Base-by-base conservation (phyloP, 2,113 vertebrate species). In the Platanista minor region DNA sequence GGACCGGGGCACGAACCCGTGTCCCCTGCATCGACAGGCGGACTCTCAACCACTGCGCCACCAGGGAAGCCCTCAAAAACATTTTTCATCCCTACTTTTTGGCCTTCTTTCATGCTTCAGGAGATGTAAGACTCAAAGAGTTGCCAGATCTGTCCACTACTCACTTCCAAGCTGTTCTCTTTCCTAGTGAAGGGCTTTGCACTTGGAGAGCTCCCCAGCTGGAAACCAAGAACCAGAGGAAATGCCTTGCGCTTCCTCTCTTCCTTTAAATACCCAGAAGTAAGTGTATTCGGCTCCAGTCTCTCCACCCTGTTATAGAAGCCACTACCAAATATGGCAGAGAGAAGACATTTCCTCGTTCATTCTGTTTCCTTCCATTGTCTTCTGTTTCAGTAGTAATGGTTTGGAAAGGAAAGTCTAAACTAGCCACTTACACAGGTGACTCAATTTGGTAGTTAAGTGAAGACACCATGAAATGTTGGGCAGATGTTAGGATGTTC, bases 381-480 rank as follows among this genome's bases (percentile, higher is more conserved):
- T 88, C 46, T 90, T 90, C 78, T 95, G 11, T 78, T 85, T 72
- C 39, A 5, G n/a, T 87, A 66, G 36, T 82, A 74, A 95, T 93
- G 87, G 83, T 74, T 72, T 80, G n/a, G 67, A 54, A 88, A 95
- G 64, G 36, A 87, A 72, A 82, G 23, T 33, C 18, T 57, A 71
- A 84, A 80, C 23, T 46, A 85, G n/a, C 49, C n/a, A 86, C 20
- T 72, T 52, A 74, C 8, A 46, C 54, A 52, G n/a, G 80, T 78
- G 72, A 83, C 72, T 95, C n/a, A 62, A 31, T 82, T 87, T 94
- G 77, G 49, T 89, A 91, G 94, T 86, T 64, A 92, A 57, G 36
- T 29, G 33, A 96, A 49, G 71, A 94, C 8, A 13, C n/a, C 52
- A 49, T 54, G 66, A 88, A 91, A 62, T 31, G 31, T 77, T 93